Base-by-base conservation (phyloP, 1,140 invertebrate species). In the Drosophila serrata region DNA sequence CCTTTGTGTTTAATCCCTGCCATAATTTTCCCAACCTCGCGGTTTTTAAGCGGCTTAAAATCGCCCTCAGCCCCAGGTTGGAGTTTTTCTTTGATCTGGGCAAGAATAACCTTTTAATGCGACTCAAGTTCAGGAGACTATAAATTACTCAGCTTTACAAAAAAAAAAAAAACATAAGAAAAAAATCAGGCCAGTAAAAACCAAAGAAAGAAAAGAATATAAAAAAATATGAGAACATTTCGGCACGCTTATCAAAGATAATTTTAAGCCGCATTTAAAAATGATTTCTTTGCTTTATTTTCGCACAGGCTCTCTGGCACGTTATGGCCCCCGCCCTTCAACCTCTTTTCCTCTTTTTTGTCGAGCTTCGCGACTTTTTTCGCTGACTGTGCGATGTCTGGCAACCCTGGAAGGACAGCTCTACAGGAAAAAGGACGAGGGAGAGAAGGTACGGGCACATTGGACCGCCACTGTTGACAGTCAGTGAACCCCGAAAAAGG, bases 181-280 rank as follows among this genome's bases (percentile, higher is more conserved):
- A n/a, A 39, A 46, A 43, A 27, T 29, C 22, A 13, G 27, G 42
- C 11, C 11, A 9, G 8, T 40, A 39, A 72, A 46, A 17, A 33
- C 27, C 43, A 55, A 35, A 22, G n/a, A 57, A 39, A 27, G 29
- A 57, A 8, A 33, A 33, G 6, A 9, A 11, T 19, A 37, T 13
- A 31, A 48, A 56, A 69, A 79, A 48, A 70, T 49, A 72, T 72
- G 35, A 70, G 43, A 72, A 45, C 70, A 85, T 84, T 84, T 85
- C 77, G 77, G 65, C 82, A 64, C 78, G 82, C 82, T 81, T 85
- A 85, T 85, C 81, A 85, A 85, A 85, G 77, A 85, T 85, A 81
- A 85, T 85, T 85, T 85, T 85, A 85, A 85, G 81, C 82, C 81
- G 81, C 81, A 85, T 85, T 86, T 85, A 73, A 85, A 85, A 86